phyloP scores from a whole-genome alignment of 2,888 invertebrate genomes.

The Pyrrhosoma nymphula region DNA sequence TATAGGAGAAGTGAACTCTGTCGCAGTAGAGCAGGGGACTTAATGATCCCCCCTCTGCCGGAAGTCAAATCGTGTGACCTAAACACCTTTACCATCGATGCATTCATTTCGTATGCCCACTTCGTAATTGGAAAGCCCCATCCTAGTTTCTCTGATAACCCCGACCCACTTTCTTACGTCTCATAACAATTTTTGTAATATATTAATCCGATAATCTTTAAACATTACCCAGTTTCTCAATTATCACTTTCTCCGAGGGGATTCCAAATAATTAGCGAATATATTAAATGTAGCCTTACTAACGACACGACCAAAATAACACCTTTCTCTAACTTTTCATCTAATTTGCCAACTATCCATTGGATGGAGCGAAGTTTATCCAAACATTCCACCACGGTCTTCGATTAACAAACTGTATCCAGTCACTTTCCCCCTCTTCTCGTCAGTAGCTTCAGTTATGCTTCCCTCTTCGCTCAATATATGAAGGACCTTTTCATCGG shows the following conservation, averaged over 20 bases:
- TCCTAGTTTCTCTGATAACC: background rate
- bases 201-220: background rate
- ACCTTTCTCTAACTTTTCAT: too few relatives aligned
- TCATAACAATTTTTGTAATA: background rate
- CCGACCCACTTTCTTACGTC: background rate
- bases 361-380: background rate
- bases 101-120: background rate
- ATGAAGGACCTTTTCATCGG: too few relatives aligned
- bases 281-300: background rate
- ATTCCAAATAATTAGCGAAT: background rate
- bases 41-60: too few relatives aligned
- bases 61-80: too few relatives aligned
- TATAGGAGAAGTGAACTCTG: too few relatives aligned
- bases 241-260: background rate
- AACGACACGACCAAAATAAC: too few relatives aligned
- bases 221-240: background rate
- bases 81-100: background rate
- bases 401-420: too few relatives aligned
- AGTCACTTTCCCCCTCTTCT: too few relatives aligned
- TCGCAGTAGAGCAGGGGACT: too few relatives aligned
- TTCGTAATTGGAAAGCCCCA: background rate
- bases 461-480: too few relatives aligned
- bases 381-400: too few relatives aligned
- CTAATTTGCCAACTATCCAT: background rate
- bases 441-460: too few relatives aligned